Evolutionary conservation across 1,140 invertebrate genomes (phyloP).

Genomic region (Drosophila virilis): DNA sequence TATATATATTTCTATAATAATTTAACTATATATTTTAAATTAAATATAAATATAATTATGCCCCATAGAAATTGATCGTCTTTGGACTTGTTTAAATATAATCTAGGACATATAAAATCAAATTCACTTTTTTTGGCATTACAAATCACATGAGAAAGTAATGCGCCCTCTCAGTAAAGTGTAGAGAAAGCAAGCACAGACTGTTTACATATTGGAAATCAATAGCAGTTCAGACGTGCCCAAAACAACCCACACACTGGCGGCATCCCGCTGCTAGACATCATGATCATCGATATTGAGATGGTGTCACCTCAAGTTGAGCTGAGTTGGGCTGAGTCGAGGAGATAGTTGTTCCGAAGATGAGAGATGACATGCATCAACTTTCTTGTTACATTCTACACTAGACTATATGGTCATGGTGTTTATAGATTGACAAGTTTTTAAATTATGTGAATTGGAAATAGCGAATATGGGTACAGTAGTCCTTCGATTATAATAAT

Average conservation of each 20-base stretch:
- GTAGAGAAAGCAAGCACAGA: neutral
- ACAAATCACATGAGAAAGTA: neutral
- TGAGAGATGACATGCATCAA: constrained; percentile 13
- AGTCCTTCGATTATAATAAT: no score
- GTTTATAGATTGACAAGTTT: neutral
- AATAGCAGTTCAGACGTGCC: constrained; percentile 27
- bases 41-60: no score
- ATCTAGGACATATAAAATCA: no score
- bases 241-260: constrained; percentile 31
- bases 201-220: constrained; percentile 38
- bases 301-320: constrained; percentile 1
- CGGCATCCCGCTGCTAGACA: constrained; percentile 23
- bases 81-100: no score
- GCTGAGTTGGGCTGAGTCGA: neutral
- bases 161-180: neutral
- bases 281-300: neutral
- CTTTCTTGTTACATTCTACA: constrained; percentile 15
- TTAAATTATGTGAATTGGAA: no score
- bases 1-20: no score
- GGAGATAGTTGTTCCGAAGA: constrained; percentile 21
- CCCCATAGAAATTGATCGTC: no score
- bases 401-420: neutral
- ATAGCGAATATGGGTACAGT: no score
- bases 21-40: no score
- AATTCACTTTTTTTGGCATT: no score